Evolutionary conservation across 2,888 invertebrate species (phyloP), one percentile per base, ranked within the genome.

Genomic region (Teleiodes luculella): DNA sequence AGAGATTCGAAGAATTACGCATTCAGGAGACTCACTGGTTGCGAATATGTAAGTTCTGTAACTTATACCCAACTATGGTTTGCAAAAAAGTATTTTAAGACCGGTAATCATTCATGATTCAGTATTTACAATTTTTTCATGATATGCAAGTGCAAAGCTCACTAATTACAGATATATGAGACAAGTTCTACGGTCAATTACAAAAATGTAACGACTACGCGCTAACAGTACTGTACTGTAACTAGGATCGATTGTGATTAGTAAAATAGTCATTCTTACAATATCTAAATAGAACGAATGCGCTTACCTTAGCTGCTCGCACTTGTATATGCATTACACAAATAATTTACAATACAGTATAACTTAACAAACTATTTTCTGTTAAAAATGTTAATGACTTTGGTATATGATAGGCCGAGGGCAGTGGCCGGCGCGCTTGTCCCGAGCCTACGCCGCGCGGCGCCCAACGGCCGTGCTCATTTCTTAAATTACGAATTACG

Each of bases 111-210:
- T 69, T 74, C 65, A 70, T 69, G 67, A 68, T 76, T 72, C 46
- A 56, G 37, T 86, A 87, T 87, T 84, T 87, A 86, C 87, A 88
- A 68, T 73, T 43, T 71, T 73, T 68, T 67, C 78, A 86, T 89
- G 89, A 89, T 89, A 89, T 89, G 89, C 89, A 88, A 89, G 86
- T 87, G 89, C 89, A 87, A 88, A 89, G 89, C 89, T 89, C 89
- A 85, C 89, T 89, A 88, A 86, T 84, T 78, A 81, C 77, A 77
- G 73, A 82, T 77, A 76, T 71, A 74, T 67, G 72, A 72, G 74
- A 72, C 65, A 67, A 67, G 66, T 65, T 66, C 78, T 78, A 76
- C 78, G 76, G 79, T 78, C 79, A 69, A 68, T 71, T 63, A 69
- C 68, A 67, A 37, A 61, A 64, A 65, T 76, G 79, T 82, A 77